Conservation (phyloP, 2,888 invertebrate genomes). For the Anarsia innoxiella region DNA sequence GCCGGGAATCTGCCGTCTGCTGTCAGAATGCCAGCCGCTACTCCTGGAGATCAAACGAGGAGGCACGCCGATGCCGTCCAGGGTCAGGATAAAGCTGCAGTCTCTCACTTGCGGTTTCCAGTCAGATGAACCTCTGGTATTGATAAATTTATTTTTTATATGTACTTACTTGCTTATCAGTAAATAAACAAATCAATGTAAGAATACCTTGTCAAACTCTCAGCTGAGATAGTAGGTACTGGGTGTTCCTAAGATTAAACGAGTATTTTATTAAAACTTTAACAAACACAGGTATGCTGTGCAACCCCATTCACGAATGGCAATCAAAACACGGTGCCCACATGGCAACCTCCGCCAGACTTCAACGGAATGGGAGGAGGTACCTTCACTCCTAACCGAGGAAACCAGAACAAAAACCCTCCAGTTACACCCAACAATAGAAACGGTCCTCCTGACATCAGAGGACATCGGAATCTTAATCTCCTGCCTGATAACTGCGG, state of each 20-base stretch:
- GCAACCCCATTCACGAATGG: conserved; percentile 10
- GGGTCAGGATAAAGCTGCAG: conserved; percentile 37
- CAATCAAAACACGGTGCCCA: neutral
- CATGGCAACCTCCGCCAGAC: neutral
- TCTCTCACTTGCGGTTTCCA: conserved; percentile 44
- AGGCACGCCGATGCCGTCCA: conserved; percentile 40
- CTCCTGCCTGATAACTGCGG: conserved; percentile 74
- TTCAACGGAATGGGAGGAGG: neutral
- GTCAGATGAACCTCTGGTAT: conserved; percentile 40
- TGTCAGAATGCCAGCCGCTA: conserved; percentile 35
- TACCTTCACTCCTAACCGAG: no score
- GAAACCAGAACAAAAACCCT: neutral
- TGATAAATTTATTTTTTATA: no score
- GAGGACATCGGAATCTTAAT: conserved; percentile 36
- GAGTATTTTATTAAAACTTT: no score
- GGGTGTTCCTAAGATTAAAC: neutral
- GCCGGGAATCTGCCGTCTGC: conserved; percentile 31
- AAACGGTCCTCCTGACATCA: conserved; percentile 28
- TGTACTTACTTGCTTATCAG: no score
- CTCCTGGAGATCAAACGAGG: conserved; percentile 35
- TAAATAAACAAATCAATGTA: no score
- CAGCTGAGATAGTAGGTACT: neutral
- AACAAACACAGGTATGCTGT: conserved; percentile 37
- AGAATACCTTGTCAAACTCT: no score
- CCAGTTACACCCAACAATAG: conserved; percentile 11